Base-by-base conservation (phyloP, 1,140 invertebrate species). In the Ridgeia piscesae region DNA sequence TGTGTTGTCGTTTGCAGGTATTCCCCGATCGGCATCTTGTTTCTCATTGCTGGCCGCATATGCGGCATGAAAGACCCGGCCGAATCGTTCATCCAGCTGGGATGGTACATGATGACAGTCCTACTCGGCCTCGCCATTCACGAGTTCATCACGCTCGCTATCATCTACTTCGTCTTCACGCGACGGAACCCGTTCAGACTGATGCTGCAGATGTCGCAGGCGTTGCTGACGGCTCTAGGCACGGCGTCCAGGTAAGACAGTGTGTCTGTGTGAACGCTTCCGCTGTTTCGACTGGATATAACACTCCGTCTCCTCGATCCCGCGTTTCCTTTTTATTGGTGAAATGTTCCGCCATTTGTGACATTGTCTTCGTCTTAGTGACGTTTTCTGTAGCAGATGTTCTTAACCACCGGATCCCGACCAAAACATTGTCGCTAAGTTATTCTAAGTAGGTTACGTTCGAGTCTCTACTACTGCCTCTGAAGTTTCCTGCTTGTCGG, bases 11-110 rank as follows among this genome's bases (percentile, higher is more conserved):
- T 88, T 9, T 92, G 33, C 95, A 99, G 98, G 98, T 96, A 99
- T 93, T 99, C 98, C 35, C 99, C 98, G 0, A 95, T 99, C 33
- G 98, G 98, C 93, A 98, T 99, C 1, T 97, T 98, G 91, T 99
- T 99, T 96, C 96, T 99, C 89, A 98, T 99, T 89, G 97, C 98
- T 11, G 97, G 98, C 35, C 99, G 99, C 95, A 97, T 99, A 91
- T 96, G 99, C 94, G 98, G 98, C 94, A 99, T 99, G 95, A 97
- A 97, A 17, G 98, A 98, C 93, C 91, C 92, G 34, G 50, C 50
- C 33, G 33, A 88, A 34, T 89, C 35, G 34, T 91, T 93, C 42
- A 21, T 33, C 34, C 34, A 34, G 92, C 93, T 96, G 0, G 95
- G 94, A 0, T 94, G 94, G 92, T 96, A 96, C 93, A 94, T 95